Base-by-base conservation (phyloP, 2,888 invertebrate genomes). In the Drosophila macrospina region DNA sequence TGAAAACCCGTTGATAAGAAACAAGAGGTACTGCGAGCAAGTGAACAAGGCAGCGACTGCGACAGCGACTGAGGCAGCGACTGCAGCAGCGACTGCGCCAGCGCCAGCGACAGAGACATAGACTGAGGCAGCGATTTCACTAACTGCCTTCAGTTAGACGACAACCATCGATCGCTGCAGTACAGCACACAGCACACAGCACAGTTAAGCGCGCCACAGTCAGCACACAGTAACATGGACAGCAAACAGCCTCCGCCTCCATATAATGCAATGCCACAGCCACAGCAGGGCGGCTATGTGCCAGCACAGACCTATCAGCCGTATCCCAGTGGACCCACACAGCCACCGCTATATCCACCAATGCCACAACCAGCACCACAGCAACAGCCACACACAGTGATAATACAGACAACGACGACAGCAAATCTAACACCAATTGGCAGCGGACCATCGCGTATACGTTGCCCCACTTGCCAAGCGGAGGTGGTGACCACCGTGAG, bases 391-490 rank as follows among this genome's bases (percentile, higher is more conserved):
- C 71, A 76, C 2, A 77, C 88, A 1, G 86, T 90, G 36, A 89
- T 91, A n/a, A 90, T 91, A 10, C 89, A 89, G 71, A 85, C 89
- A 15, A 85, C 89, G 4, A 89, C 90, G 28, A 82, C 88, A 36
- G 72, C 80, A 0, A 74, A 78, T 50, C 15, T 79, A 30, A 77
- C 83, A 28, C 78, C 89, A 11, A 81, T 90, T 15, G 85, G 88
- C 45, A 82, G 59, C 36, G 82, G 74, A 2, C 89, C 90, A 1
- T 73, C 89, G 0, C 89, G 89, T 16, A 74, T 93, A 7, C 80
- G 88, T 2, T 94, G 94, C 63, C 93, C 93, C 0, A 93, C 93
- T 1, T 94, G 94, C 69, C 90, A 89, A 4, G 91, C 92, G 0
- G 91, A 91, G 15, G 91, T 93, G 10, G 74, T 92, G 48, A 93